Percentiles rank a stretch among this genome's conserved stretches.
Conservation (phyloP, 2,888 invertebrate genomes). For the Prenolepis imparis region DNA sequence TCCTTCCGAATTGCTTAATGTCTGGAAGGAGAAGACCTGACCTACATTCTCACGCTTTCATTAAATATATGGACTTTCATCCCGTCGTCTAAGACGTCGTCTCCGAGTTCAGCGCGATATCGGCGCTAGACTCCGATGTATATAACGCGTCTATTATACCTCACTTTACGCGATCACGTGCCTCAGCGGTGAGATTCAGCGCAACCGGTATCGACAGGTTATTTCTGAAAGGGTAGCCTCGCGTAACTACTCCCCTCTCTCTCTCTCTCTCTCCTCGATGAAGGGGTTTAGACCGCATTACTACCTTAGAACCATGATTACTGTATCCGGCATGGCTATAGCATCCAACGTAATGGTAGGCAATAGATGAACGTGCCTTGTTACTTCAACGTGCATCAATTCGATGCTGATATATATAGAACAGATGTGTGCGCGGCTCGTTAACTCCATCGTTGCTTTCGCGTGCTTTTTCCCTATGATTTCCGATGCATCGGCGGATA, state of each 20-base stretch:
- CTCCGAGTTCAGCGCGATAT: conserved; percentile 41
- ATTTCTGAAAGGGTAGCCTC: conserved; percentile 68
- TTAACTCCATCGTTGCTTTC: conserved; percentile 46
- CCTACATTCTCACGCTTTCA: conserved; percentile 75
- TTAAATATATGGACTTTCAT: conserved; percentile 76
- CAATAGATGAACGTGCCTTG: conserved; percentile 66
- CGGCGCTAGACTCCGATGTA: conserved; percentile 8
- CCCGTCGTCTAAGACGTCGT: conserved; percentile 32
- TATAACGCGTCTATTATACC: conserved; percentile 65
- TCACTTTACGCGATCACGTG: conserved; percentile 66
- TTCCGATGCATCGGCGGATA: conserved; percentile 39
- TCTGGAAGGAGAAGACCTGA: conserved; percentile 70
- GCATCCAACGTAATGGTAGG: conserved; percentile 62
- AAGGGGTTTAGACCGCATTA: conserved; percentile 70
- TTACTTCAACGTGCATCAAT: conserved; percentile 64
- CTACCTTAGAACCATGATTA: conserved; percentile 65
- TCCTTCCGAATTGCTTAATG: conserved; percentile 72
- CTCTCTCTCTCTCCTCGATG: conserved; percentile 52
- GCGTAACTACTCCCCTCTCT: conserved; percentile 11
- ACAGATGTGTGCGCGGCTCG: conserved; percentile 16
- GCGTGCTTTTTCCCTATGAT: conserved; percentile 44
- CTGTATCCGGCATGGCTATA: conserved; percentile 67
- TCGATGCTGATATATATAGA: conserved; percentile 56
- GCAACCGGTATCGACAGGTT: conserved; percentile 64
- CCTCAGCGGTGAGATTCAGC: conserved; percentile 59